Evolutionary conservation across 2,888 invertebrate species (phyloP), one percentile per base, ranked within the genome.

Genomic region (Homarus gammarus): DNA sequence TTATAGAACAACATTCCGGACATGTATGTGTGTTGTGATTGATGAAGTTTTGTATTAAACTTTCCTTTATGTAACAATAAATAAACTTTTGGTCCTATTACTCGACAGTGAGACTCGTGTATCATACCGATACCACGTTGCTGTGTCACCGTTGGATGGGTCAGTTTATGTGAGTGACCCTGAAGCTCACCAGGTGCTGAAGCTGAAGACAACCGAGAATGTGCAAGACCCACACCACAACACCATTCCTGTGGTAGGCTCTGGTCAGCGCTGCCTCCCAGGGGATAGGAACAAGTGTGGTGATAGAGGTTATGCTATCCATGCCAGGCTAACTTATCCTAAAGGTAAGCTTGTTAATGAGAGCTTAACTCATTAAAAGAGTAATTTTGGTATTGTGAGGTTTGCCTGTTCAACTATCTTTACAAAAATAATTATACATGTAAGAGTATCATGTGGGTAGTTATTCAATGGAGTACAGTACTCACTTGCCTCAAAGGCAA

Each of bases 121-220:
- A 0, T 98, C 98, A 0, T 99, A 99, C 94, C 97, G 98, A 87
- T 99, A 99, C 94, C 98, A 99, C 95, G 97, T 99, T 96, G 98
- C 99, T 0, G 95, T 99, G 73, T 98, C 98, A 93, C 99, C 99
- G 0, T 95, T 98, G 27, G 98, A 99, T 93, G 98, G 98, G 40
- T 96, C 96, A 1, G 95, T 99, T 22, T 99, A 98, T 95, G 97
- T 99, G 93, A 99, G 99, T 0, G 98, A 99, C 94, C 98, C 99
- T 0, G 98, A 98, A 94, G 97, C 97, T 0, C 98, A 98, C 94
- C 98, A 98, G 94, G 98, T 99, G 92, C 97, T 98, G 91, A 96
- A 96, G 92, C 97, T 98, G 1, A 95, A 97, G 64, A 96, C 97
- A 93, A 96, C 96, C 0, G 96, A 81, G 33, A 64, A 84, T 31